These are phyloP conservation scores for Altica lythri DNA, from an alignment of 2,888 invertebrate genomes.

Conservation along the genomic window DNA sequence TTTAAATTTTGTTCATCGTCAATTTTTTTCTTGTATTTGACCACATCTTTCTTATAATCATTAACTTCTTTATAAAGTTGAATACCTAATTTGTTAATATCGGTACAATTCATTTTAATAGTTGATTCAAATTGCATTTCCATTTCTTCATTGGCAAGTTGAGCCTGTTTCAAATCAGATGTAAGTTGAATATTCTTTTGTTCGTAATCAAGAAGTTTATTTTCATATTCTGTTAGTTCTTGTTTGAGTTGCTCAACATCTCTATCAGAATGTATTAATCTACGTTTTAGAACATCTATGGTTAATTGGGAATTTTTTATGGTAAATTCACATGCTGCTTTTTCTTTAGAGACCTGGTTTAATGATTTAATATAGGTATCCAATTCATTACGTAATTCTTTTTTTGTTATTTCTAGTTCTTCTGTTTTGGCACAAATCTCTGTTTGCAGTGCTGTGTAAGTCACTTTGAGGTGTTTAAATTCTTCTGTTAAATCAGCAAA, in stretches of 20 bases:
- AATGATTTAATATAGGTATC: constrained; percentile 55
- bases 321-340: constrained; percentile 64
- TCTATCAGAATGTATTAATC: constrained; percentile 64
- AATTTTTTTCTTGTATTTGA: constrained; percentile 28
- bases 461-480: constrained; percentile 36
- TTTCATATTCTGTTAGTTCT: constrained; percentile 51
- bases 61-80: constrained; percentile 47
- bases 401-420: constrained; percentile 37
- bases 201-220: constrained; percentile 49
- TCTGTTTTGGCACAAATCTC: constrained; percentile 29
- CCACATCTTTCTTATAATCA: constrained; percentile 36
- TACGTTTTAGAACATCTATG: constrained; percentile 63
- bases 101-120: constrained; percentile 44
- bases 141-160: constrained; percentile 47
- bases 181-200: constrained; percentile 45
- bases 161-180: constrained; percentile 45
- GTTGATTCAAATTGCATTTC: constrained; percentile 50
- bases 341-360: constrained; percentile 59
- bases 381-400: constrained; percentile 23
- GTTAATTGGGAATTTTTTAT: constrained; percentile 64
- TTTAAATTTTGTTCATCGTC: constrained; percentile 37
- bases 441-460: constrained; percentile 29
- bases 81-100: constrained; percentile 43
- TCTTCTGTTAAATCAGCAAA: constrained; percentile 33
- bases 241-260: constrained; percentile 63